phyloP scores from a whole-genome alignment of 2,888 invertebrate species.

The Pheosia tremula region DNA sequence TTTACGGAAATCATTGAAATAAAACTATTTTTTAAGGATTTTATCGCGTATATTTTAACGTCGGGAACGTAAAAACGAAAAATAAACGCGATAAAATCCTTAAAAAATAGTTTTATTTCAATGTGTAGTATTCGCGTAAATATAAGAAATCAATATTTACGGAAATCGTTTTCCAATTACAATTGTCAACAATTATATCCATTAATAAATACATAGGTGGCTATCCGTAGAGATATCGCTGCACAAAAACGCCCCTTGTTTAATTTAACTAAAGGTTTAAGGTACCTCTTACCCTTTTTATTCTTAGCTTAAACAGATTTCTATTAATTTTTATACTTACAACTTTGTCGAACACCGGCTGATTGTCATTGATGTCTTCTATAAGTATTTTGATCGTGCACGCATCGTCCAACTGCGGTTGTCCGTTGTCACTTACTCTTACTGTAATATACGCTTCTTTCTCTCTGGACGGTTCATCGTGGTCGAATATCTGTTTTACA shows the following conservation, averaged over 20 bases:
- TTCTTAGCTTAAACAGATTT: not conserved
- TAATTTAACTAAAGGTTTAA: too few species aligned
- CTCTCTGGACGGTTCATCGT: constrained; percentile 94
- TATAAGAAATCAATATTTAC: too few species aligned
- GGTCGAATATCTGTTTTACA: constrained; percentile 88
- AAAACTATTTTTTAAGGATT: too few species aligned
- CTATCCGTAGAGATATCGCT: too few species aligned
- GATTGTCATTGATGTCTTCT: constrained; percentile 97
- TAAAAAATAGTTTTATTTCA: too few species aligned
- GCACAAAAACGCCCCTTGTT: too few species aligned
- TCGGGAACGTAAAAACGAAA: too few species aligned
- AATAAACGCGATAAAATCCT: too few species aligned
- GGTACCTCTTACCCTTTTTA: not conserved
- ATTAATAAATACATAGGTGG: too few species aligned
- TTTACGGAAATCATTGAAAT: too few species aligned
- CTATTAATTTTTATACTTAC: constrained; percentile 79
- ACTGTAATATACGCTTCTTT: constrained; percentile 94
- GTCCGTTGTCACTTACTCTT: constrained; percentile 96
- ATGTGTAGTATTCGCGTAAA: too few species aligned
- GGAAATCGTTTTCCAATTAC: not conserved
- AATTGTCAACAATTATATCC: not conserved
- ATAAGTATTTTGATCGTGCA: constrained; percentile 97
- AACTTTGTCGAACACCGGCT: constrained; percentile 91
- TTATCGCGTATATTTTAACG: too few species aligned
- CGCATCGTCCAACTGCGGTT: constrained; percentile 94